Conservation (phyloP, 2,888 invertebrate genomes). For the Bellardia bayeri region DNA sequence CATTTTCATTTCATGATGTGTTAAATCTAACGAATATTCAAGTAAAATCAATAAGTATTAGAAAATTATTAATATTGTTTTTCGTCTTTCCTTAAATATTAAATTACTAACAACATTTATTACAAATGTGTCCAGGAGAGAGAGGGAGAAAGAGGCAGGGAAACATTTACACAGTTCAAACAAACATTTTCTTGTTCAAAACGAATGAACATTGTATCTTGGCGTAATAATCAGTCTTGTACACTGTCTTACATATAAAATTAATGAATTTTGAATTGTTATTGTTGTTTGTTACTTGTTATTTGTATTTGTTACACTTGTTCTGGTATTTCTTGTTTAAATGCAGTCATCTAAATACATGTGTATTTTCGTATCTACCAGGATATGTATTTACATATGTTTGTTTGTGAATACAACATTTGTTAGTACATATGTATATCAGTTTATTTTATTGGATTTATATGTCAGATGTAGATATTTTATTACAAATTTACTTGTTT, state of each 20-base stretch:
- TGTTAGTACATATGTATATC: background rate
- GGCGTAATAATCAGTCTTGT: background rate
- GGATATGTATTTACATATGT: background rate
- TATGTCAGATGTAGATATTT: background rate
- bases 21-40: background rate
- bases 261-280: constrained; percentile 12
- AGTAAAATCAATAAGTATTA: constrained; percentile 16
- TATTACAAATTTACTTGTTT: background rate
- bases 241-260: background rate
- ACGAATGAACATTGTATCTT: background rate
- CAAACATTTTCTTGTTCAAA: background rate
- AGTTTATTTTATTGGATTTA: background rate
- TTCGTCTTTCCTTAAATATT: background rate
- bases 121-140: background rate
- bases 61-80: background rate
- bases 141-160: background rate
- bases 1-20: background rate
- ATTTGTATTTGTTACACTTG: background rate
- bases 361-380: background rate
- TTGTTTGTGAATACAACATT: background rate
- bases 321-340: background rate
- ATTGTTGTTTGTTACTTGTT: background rate
- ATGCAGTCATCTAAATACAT: background rate
- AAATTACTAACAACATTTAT: constrained; percentile 31
- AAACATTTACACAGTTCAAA: background rate